These are phyloP conservation scores for Phania funesta DNA, from an alignment of 2,888 invertebrate genomes.

Conservation along the genomic window DNA sequence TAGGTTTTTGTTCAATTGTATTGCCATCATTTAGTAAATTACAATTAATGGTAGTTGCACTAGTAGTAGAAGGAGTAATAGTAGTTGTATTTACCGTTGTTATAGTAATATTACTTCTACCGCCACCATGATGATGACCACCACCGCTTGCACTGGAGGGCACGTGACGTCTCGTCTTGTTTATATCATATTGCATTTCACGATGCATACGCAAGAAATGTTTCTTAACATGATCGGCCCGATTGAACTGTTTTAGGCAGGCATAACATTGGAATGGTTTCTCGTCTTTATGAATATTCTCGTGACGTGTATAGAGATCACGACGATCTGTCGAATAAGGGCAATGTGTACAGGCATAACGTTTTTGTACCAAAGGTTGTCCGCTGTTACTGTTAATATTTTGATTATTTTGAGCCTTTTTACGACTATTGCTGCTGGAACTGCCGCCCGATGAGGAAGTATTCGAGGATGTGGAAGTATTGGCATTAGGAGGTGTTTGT, in stretches of 20 bases:
- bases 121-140: conserved; percentile 82
- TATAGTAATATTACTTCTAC: conserved; percentile 80
- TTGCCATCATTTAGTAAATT: conserved; percentile 76
- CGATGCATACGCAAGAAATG: conserved; percentile 96
- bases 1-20: conserved; percentile 74
- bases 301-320: conserved; percentile 94
- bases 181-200: conserved; percentile 92
- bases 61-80: conserved; percentile 35
- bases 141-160: conserved; percentile 74
- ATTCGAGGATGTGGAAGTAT: conserved; percentile 70
- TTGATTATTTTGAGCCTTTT: conserved; percentile 70
- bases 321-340: conserved; percentile 95
- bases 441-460: conserved; percentile 67
- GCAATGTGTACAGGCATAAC: conserved; percentile 93
- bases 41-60: conserved; percentile 45
- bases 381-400: conserved; percentile 71
- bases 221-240: conserved; percentile 96
- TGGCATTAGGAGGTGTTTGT: conserved; percentile 74
- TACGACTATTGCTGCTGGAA: conserved; percentile 71
- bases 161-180: conserved; percentile 85
- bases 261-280: conserved; percentile 97
- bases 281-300: conserved; percentile 95
- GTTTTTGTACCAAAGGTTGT: conserved; percentile 82
- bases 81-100: conserved; percentile 72
- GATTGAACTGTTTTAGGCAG: conserved; percentile 95